Evolutionary conservation across 2,113 vertebrate species (phyloP), one percentile per base, ranked within the genome.

Genomic region (Dasyornis broadbenti): DNA sequence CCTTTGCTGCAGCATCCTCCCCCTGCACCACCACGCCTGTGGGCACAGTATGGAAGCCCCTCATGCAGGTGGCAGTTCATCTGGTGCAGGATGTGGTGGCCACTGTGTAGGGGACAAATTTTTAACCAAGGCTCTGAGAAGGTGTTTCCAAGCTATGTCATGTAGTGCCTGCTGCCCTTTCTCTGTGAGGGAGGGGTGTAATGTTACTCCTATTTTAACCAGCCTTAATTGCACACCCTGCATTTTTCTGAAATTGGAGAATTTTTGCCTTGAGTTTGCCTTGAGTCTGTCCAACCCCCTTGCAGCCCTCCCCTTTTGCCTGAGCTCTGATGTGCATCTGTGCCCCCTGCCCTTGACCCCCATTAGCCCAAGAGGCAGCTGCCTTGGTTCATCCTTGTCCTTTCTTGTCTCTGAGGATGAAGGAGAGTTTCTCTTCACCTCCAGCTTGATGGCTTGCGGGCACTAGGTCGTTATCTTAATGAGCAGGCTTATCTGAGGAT

Each of bases 401-500:
- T 31, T 85, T 63, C 28, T 71, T 16, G 3, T 53, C 37, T n/a
- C 2, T 4, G n/a, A 60, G 37, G 47, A 53, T 81, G 79, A 69
- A 70, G 5, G n/a, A 66, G 64, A 50, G 47, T 37, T 64, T 45
- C 8, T 28, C 59, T n/a, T 26, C 54, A 83, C 26, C 42, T 78
- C 77, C 37, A 49, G 35, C 39, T 61, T 37, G 26, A n/a, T 33
- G 54, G 76, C 44, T 86, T 40, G 65, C 35, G 42, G 76, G 57
- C n/a, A 80, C 31, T 53, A n/a, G 33, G 70, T 89, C 7, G 1
- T 90, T 73, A 86, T 69, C 91, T 89, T 76, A 91, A 86, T 0
- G 24, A 94, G 69, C 61, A 30, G 42, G 21, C 64, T 96, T 94
- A 65, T 95, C 94, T 73, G 82, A 21, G 44, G 78, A 89, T 85